These are phyloP conservation scores for Aleiodes sp. DNA, from an alignment of 1,140 invertebrate genomes.

Conservation along the genomic window DNA sequence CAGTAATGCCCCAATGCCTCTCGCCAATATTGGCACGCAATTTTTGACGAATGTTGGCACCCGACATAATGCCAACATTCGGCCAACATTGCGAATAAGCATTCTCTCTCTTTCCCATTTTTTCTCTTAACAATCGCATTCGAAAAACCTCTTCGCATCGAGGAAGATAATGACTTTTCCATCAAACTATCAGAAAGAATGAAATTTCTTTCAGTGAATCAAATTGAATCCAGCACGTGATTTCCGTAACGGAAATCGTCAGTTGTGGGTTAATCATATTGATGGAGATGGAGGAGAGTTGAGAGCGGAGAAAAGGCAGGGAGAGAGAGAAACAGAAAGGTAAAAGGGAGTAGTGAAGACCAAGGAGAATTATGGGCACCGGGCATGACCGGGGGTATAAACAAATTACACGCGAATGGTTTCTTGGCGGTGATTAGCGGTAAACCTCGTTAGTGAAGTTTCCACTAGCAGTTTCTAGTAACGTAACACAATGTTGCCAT, in stretches of 20 bases:
- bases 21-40: too few relatives aligned
- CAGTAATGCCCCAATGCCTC: too few relatives aligned
- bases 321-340: neutral
- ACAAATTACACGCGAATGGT: constrained; percentile 62
- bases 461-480: constrained; percentile 23
- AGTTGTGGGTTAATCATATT: constrained; percentile 24
- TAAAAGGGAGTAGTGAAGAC: neutral
- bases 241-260: constrained; percentile 32
- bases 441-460: constrained; percentile 60
- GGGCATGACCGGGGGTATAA: constrained; percentile 54
- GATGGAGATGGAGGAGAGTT: neutral
- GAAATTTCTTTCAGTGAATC: neutral
- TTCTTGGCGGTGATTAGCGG: constrained; percentile 58
- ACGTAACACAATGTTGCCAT: constrained; percentile 22
- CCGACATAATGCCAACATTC: too few relatives aligned
- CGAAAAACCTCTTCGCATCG: too few relatives aligned
- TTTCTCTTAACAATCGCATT: too few relatives aligned
- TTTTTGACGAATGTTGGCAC: too few relatives aligned
- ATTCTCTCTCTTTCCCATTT: too few relatives aligned
- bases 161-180: too few relatives aligned
- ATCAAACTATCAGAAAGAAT: too few relatives aligned
- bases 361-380: constrained; percentile 49
- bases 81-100: too few relatives aligned
- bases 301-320: neutral
- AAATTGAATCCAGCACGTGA: constrained; percentile 14